Evolutionary conservation across 1,140 invertebrate genomes (phyloP).

Genomic region (Andrena cerasifolii): DNA sequence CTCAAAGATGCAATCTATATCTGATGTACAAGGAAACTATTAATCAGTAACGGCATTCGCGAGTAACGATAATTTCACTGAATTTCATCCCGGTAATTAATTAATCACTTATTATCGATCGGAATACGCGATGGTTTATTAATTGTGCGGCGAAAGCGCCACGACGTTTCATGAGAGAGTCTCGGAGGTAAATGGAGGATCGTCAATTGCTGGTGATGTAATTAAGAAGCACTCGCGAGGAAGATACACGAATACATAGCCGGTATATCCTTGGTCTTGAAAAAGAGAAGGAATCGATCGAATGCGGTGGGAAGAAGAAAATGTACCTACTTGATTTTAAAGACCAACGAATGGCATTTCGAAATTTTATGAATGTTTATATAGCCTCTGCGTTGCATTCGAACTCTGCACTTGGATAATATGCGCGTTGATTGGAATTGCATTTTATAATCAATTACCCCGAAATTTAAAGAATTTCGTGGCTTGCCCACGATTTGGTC

Average conservation of each 20-base stretch:
- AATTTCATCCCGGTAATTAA: constrained; percentile 50
- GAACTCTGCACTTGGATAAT: background rate
- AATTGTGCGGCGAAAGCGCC: constrained; percentile 56
- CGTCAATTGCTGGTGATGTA: constrained; percentile 40
- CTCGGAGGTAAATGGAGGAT: constrained; percentile 59
- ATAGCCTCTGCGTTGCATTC: background rate
- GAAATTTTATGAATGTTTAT: background rate
- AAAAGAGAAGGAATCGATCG: background rate
- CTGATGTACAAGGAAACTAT: background rate
- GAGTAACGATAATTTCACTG: constrained; percentile 39
- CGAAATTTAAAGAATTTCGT: too few relatives aligned
- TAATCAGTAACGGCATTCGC: constrained; percentile 14
- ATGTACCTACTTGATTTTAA: too few relatives aligned
- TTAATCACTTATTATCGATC: constrained; percentile 56
- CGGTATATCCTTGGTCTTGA: constrained; percentile 18
- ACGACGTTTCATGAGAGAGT: constrained; percentile 19
- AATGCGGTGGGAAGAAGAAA: too few relatives aligned
- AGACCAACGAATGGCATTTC: background rate
- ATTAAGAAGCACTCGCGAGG: constrained; percentile 52
- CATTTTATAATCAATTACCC: too few relatives aligned
- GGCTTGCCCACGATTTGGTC: too few relatives aligned
- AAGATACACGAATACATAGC: constrained; percentile 46
- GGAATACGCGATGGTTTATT: constrained; percentile 45
- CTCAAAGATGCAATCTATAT: background rate
- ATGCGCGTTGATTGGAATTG: too few relatives aligned